Evolutionary conservation across 2,888 invertebrate species (phyloP).

Genomic region (Andrena fulva): DNA sequence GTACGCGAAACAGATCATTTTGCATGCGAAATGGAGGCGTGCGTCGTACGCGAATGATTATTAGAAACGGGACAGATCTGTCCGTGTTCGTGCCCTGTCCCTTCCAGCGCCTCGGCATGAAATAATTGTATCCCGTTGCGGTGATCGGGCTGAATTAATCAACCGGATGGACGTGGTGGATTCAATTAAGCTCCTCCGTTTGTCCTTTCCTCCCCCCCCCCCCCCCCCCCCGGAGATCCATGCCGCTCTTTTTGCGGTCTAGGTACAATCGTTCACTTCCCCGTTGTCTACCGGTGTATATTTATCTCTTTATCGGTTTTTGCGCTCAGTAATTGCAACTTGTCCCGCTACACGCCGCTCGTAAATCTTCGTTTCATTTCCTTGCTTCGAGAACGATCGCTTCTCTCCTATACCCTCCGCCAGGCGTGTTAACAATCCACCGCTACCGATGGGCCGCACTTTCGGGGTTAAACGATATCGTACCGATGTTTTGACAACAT

Average conservation of each 20-base stretch:
- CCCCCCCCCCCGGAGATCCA: slow-evolving; percentile 11
- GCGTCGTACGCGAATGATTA: slow-evolving; percentile 68
- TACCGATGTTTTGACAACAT: slow-evolving; percentile 31
- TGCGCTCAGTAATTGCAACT: slow-evolving; percentile 34
- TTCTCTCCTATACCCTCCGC: background rate
- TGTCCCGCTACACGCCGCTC: background rate
- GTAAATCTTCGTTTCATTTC: slow-evolving; percentile 15
- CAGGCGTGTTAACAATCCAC: background rate
- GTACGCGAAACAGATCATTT: slow-evolving; percentile 63
- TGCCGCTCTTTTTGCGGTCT: slow-evolving; percentile 21
- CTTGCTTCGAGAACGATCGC: background rate
- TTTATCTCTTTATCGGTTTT: slow-evolving; percentile 38
- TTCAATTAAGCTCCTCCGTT: slow-evolving; percentile 63
- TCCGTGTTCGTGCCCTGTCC: slow-evolving; percentile 25
- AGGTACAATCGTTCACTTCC: slow-evolving; percentile 32
- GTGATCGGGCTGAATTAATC: slow-evolving; percentile 69
- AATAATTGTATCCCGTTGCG: slow-evolving; percentile 70
- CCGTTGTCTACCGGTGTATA: slow-evolving; percentile 11
- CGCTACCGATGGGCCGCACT: background rate
- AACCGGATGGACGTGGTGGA: slow-evolving; percentile 60
- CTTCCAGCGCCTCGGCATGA: slow-evolving; percentile 61
- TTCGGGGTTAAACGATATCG: background rate
- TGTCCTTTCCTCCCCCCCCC: slow-evolving; percentile 7
- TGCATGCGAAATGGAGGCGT: slow-evolving; percentile 68
- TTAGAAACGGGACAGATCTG: slow-evolving; percentile 62